These are phyloP conservation scores for Mesocricetus auratus DNA, from an alignment of 2,113 vertebrate species.

Conservation along the genomic window DNA sequence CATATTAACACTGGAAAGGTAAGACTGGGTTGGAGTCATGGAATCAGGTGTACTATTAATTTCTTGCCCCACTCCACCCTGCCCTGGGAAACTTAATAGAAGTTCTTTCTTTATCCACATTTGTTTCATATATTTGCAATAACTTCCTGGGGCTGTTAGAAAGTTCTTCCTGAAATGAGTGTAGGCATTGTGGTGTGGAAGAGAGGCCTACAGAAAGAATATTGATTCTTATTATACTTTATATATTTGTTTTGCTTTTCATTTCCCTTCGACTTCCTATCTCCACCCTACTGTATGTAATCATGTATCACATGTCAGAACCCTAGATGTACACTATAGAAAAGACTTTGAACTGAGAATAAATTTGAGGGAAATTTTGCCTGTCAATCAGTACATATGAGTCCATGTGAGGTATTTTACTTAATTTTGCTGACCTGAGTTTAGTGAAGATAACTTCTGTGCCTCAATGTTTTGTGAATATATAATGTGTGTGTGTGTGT, in stretches of 20 bases:
- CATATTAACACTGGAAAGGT: constrained; percentile 15
- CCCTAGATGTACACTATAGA: not conserved
- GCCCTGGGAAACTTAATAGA: not conserved
- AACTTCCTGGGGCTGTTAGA: not conserved
- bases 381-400: not conserved
- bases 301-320: not conserved
- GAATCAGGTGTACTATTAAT: not conserved
- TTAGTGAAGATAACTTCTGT: not conserved
- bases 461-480: not conserved
- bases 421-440: not conserved
- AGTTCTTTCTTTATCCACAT: not conserved
- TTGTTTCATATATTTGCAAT: not conserved
- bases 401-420: not conserved
- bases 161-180: not conserved
- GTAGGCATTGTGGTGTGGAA: not conserved
- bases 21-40: constrained; percentile 39
- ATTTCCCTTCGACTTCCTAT: not conserved
- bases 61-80: not conserved
- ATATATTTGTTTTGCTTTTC: not conserved
- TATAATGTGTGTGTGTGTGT: not conserved
- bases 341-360: not conserved
- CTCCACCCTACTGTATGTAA: not conserved
- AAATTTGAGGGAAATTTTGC: not conserved
- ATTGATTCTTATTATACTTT: not conserved
- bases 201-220: not conserved